Evolutionary conservation across 2,888 invertebrate genomes (phyloP), one percentile per base, ranked within the genome.

Genomic region (Oasisia sp.): DNA sequence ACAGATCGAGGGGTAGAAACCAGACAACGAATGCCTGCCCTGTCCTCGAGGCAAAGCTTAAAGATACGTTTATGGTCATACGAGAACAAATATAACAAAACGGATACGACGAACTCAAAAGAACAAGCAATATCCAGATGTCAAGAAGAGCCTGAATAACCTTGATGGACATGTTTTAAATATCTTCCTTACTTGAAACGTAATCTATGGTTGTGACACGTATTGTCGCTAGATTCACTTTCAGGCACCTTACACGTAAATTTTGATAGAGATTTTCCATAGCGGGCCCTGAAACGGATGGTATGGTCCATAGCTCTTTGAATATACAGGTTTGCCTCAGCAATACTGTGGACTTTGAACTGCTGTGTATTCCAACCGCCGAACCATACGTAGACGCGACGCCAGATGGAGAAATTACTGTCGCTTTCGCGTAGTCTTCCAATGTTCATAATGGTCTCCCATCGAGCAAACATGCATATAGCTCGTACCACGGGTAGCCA

Each of bases 401-500:
- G 74, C 74, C 74, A 74, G 74, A 74, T 74, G 27, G 27, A 74
- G 74, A 19, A 74, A 7, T 14, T n/a, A 27, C 74, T 74, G n/a
- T 74, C 74, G 74, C 74, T 74, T 7, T 7, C 27, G 74, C 74
- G 74, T 74, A 74, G 14, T 4, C 27, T 27, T 7, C 74, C 19
- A 27, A 74, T 74, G 74, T 74, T 74, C 74, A 74, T 74, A 74
- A 74, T 74, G 74, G 74, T 74, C 74, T 74, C 74, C 74, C 14
- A 19, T 7, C 74, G 74, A 14, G 74, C 74, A 27, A 74, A 74
- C 7, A 74, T 74, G 74, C 74, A 74, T n/a, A 74, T 74, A 19
- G 74, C 74, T 74, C 74, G 74, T 2, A 74, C 74, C 74, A 74
- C 27, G 2, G 74, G 74, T 27, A 74, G 74, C 74, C 74, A 74